A percentile compares a stretch with the other conserved stretches of the same genome.
Conservation (phyloP, 2,888 invertebrate species). For the Aspidiotus destructor region DNA sequence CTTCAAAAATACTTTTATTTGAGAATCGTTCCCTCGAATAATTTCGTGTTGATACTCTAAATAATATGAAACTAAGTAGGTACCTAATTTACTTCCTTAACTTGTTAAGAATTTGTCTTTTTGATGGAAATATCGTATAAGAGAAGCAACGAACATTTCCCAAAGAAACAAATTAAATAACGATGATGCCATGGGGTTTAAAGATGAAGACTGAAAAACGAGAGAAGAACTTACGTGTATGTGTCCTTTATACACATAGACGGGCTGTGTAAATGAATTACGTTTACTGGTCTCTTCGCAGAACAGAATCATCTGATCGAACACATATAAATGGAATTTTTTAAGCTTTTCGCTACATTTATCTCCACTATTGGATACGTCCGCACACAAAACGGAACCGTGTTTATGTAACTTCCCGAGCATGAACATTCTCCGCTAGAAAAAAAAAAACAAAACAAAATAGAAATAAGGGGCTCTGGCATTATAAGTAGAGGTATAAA, state of each 20-base stretch:
- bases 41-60: no score
- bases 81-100: no score
- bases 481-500: background rate
- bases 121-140: no score
- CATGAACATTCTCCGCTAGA: constrained; percentile 88
- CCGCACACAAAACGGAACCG: constrained; percentile 64
- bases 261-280: constrained; percentile 84
- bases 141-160: background rate
- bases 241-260: constrained; percentile 90
- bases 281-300: constrained; percentile 88
- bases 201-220: background rate
- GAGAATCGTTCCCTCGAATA: no score
- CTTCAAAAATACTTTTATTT: no score
- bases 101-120: no score
- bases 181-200: background rate
- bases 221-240: constrained; percentile 64
- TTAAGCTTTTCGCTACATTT: constrained; percentile 44
- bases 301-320: constrained; percentile 95
- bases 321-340: constrained; percentile 91
- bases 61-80: no score
- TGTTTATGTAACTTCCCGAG: constrained; percentile 91
- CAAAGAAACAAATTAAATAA: background rate
- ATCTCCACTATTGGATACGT: constrained; percentile 40
- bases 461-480: background rate
- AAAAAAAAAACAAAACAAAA: constrained; percentile 34